Evolutionary conservation across 2,888 invertebrate genomes (phyloP).

Genomic region (Stenodema calcarata): DNA sequence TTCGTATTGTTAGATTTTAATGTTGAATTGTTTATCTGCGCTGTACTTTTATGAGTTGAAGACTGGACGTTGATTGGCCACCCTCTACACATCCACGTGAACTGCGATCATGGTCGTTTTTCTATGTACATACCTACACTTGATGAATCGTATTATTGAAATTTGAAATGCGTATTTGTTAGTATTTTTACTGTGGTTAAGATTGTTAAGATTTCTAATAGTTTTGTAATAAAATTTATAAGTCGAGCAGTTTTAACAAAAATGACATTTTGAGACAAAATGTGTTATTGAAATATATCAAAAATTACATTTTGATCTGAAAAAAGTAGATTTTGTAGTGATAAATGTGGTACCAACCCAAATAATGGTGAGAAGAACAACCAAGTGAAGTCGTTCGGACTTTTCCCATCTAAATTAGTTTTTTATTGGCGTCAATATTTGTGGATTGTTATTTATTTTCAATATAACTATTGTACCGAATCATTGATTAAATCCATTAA

Average conservation of each 20-base stretch:
- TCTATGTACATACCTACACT: background rate
- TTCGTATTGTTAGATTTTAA: background rate
- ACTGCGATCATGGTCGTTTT: background rate
- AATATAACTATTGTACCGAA: background rate
- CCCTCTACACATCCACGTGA: background rate
- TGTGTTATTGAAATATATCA: background rate
- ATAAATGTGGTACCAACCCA: background rate
- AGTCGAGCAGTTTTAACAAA: background rate
- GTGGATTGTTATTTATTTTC: slow-evolving; percentile 8
- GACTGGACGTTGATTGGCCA: background rate
- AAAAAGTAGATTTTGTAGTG: background rate
- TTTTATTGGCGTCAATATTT: slow-evolving; percentile 1
- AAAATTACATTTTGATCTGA: background rate
- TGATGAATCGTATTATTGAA: background rate
- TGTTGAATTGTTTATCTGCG: background rate
- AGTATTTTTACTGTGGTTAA: background rate
- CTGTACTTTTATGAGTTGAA: background rate
- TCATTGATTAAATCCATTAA: background rate
- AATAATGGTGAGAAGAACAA: background rate
- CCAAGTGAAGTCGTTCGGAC: background rate
- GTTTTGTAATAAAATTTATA: slow-evolving; percentile 13
- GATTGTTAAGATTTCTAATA: background rate
- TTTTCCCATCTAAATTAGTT: background rate
- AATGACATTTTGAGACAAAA: background rate
- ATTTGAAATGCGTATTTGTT: background rate